phyloP scores from a whole-genome alignment of 2,113 vertebrate species.

The Oreocharis arfaki region DNA sequence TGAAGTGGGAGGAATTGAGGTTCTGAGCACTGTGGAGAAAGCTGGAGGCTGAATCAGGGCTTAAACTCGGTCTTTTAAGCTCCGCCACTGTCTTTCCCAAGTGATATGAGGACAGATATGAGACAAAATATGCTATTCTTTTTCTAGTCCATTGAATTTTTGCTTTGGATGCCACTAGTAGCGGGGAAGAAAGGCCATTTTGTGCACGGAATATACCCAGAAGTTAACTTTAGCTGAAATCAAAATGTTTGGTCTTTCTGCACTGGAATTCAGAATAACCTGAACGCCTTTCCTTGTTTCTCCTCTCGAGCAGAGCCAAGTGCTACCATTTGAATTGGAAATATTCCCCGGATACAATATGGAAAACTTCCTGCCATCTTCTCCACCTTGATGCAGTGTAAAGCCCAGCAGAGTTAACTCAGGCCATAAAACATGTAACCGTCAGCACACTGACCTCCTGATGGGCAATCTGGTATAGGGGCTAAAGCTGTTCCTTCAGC shows the following conservation, averaged over 20 bases:
- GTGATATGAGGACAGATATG: not conserved
- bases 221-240: not conserved
- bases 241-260: not conserved
- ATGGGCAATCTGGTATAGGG: not conserved
- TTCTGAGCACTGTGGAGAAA: not conserved
- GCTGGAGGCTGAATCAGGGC: not conserved
- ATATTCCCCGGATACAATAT: not conserved
- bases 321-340: constrained; percentile 11
- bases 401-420: not conserved
- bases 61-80: not conserved
- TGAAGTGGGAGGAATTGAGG: not conserved
- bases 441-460: not conserved
- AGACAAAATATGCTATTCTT: not conserved
- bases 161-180: not conserved
- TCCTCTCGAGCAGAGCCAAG: not conserved
- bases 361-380: constrained; percentile 6
- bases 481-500: not conserved
- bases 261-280: not conserved
- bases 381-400: not conserved
- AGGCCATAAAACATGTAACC: not conserved
- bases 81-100: not conserved
- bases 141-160: not conserved
- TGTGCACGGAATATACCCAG: not conserved
- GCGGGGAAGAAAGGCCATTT: not conserved
- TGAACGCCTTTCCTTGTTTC: not conserved